Percentiles rank a stretch among this genome's conserved stretches.
Conservation (phyloP, 2,888 invertebrate genomes). For the Sycophila texana region DNA sequence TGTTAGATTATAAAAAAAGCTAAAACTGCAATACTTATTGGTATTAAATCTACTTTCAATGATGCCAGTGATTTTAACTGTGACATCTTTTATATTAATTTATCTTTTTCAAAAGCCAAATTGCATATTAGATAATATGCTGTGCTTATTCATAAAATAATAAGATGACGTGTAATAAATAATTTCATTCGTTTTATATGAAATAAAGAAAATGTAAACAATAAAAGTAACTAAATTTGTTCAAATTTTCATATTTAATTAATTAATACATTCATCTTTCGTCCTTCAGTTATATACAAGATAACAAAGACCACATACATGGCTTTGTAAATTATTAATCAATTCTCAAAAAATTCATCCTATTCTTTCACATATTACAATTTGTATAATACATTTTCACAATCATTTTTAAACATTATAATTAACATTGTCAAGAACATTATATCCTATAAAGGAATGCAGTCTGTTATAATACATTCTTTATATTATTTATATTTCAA, state of each 20-base stretch:
- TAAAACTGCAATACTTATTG: no score
- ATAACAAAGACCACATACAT: constrained; percentile 20
- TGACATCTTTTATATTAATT: no score
- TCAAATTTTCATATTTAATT: constrained; percentile 51
- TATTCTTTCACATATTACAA: constrained; percentile 40
- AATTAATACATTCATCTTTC: constrained; percentile 43
- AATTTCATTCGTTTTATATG: no score
- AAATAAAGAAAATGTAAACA: constrained; percentile 54
- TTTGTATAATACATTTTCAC: constrained; percentile 47
- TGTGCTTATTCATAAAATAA: no score
- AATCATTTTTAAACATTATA: constrained; percentile 39
- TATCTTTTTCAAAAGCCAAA: no score
- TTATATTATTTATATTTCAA: constrained; percentile 30
- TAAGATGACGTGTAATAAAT: no score
- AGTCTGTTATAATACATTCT: constrained; percentile 36
- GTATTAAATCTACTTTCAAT: neutral
- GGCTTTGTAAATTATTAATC: constrained; percentile 20
- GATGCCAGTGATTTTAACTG: no score
- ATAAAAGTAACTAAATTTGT: constrained; percentile 41
- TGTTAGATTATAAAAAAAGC: no score
- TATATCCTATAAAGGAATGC: constrained; percentile 38
- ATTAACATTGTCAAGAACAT: constrained; percentile 47
- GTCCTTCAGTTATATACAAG: constrained; percentile 40
- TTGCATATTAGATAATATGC: no score
- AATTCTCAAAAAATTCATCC: constrained; percentile 43